phyloP scores from a whole-genome alignment of 2,888 invertebrate species.

The Octonoba sinensis region DNA sequence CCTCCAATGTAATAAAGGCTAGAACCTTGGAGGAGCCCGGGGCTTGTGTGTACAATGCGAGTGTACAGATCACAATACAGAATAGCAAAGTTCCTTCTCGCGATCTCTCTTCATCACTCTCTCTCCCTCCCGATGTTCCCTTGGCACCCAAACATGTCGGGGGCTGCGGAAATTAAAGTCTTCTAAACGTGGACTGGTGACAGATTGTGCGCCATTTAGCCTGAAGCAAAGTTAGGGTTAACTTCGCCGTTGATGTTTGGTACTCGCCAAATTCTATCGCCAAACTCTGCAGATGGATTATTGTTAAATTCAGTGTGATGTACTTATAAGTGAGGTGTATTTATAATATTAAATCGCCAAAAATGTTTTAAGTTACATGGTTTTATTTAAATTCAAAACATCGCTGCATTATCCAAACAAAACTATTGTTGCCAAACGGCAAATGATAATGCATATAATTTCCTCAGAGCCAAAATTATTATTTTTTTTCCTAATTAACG shows the following conservation, averaged over 20 bases:
- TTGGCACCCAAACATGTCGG: slow-evolving; percentile 56
- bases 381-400: too few relatives aligned
- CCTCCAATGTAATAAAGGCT: slow-evolving; percentile 48
- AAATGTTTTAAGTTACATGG: too few relatives aligned
- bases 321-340: too few relatives aligned
- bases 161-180: slow-evolving; percentile 63
- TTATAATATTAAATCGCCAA: too few relatives aligned
- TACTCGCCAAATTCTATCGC: too few relatives aligned
- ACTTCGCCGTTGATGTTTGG: neutral
- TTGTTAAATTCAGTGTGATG: too few relatives aligned
- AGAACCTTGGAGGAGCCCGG: slow-evolving; percentile 4
- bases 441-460: too few relatives aligned
- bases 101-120: slow-evolving; percentile 1
- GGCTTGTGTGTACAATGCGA: slow-evolving; percentile 57
- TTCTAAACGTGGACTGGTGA: slow-evolving; percentile 59
- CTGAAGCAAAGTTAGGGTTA: slow-evolving; percentile 42
- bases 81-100: slow-evolving; percentile 34
- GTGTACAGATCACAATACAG: slow-evolving; percentile 55
- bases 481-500: too few relatives aligned
- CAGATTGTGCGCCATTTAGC: slow-evolving; percentile 62
- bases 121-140: neutral
- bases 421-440: too few relatives aligned
- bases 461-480: too few relatives aligned
- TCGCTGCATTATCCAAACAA: too few relatives aligned
- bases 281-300: too few relatives aligned